These are phyloP conservation scores for Serrognathus titanus DNA, from an alignment of 2,888 invertebrate genomes.

Conservation along the genomic window DNA sequence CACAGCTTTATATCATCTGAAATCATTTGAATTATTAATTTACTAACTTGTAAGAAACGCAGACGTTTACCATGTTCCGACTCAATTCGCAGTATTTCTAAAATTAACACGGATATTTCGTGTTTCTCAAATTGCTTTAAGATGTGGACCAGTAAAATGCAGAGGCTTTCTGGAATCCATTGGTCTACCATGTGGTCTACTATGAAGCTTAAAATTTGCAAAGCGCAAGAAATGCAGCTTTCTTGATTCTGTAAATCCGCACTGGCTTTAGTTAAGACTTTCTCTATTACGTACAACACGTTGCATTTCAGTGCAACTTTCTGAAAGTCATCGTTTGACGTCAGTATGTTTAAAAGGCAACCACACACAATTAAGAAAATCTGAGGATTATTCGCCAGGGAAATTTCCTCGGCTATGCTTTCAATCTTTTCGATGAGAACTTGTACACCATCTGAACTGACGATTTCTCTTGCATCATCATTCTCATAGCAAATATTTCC, in stretches of 20 bases:
- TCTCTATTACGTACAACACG: conserved; percentile 54
- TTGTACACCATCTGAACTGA: conserved; percentile 39
- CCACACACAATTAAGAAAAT: conserved; percentile 65
- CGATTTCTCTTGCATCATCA: conserved; percentile 62
- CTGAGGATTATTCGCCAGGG: conserved; percentile 13
- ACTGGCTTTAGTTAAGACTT: conserved; percentile 53
- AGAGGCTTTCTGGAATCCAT: conserved; percentile 37
- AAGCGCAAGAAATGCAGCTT: conserved; percentile 54
- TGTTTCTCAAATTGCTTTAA: conserved; percentile 63
- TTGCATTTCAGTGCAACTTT: conserved; percentile 57
- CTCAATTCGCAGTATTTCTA: conserved; percentile 73
- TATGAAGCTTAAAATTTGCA: conserved; percentile 60
- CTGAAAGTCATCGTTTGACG: conserved; percentile 67
- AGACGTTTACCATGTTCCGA: conserved; percentile 65
- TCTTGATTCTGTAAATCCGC: conserved; percentile 55
- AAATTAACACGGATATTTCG: conserved; percentile 71
- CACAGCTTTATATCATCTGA: conserved; percentile 74
- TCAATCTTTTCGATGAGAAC: conserved; percentile 36
- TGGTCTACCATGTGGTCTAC: conserved; percentile 62
- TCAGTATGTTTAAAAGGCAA: conserved; percentile 74
- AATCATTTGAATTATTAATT: conserved; percentile 25
- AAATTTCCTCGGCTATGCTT: conserved; percentile 15
- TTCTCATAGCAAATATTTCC: conserved; percentile 90
- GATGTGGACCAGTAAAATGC: conserved; percentile 56
- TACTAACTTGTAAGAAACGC: background rate